Percentiles rank a stretch among this genome's conserved stretches.
These are phyloP conservation scores for Heliconius sara DNA, from an alignment of 2,888 invertebrate genomes.

Conservation along the genomic window DNA sequence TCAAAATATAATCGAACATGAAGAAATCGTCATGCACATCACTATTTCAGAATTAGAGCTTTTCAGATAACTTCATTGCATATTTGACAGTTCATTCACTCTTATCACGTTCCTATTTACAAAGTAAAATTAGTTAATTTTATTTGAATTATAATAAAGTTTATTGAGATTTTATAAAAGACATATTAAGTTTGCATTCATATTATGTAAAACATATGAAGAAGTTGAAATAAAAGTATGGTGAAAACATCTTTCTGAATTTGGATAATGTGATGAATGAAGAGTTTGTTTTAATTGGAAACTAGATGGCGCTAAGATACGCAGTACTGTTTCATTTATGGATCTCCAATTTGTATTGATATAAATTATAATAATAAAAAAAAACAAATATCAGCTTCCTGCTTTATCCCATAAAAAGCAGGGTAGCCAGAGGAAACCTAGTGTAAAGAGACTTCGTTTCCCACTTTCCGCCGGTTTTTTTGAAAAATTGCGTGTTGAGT, in stretches of 20 bases:
- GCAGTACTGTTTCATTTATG: neutral
- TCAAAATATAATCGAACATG: neutral
- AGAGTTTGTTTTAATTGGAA: neutral
- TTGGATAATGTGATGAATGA: neutral
- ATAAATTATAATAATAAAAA: no score
- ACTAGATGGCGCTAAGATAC: neutral
- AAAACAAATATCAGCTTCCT: no score
- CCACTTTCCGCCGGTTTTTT: no score
- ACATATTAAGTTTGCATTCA: neutral
- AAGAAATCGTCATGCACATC: neutral
- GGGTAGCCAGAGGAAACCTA: no score
- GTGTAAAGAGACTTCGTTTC: no score
- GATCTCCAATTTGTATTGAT: neutral
- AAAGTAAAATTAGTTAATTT: neutral
- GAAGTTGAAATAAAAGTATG: no score
- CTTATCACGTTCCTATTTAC: constrained; percentile 56
- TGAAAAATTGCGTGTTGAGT: no score
- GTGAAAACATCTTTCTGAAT: neutral
- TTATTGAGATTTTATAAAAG: neutral
- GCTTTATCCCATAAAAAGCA: no score
- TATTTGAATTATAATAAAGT: neutral
- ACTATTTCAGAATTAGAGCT: constrained; percentile 51
- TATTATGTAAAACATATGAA: no score
- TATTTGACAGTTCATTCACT: constrained; percentile 80
- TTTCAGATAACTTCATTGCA: constrained; percentile 73